These are phyloP conservation scores for Acromyrmex echinatior DNA, from an alignment of 1,140 invertebrate species.

Conservation along the genomic window DNA sequence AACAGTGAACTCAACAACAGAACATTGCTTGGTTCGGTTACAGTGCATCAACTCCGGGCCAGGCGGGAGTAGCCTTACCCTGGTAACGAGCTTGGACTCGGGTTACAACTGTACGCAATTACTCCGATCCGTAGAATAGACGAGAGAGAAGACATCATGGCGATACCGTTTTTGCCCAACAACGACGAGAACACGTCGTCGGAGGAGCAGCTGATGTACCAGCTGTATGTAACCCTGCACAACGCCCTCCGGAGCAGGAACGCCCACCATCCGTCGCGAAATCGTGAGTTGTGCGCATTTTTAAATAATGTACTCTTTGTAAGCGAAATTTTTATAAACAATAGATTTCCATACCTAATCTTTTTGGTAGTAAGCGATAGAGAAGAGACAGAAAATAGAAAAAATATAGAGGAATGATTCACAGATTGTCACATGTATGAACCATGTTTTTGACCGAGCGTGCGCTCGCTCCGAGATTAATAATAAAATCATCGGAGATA, in stretches of 20 bases:
- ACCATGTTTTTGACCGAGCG: not conserved
- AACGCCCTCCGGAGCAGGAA: conserved; percentile 83
- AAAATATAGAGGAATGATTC: not conserved
- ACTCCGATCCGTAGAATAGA: not conserved
- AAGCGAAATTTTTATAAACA: too few species aligned
- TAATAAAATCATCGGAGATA: not conserved
- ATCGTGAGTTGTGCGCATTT: conserved; percentile 83
- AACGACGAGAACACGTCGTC: conserved; percentile 80
- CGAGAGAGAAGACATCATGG: not conserved
- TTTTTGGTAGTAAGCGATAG: too few species aligned
- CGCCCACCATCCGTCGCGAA: conserved; percentile 83
- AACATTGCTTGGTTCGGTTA: conserved; percentile 69
- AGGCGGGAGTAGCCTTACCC: not conserved
- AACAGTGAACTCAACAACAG: conserved; percentile 41
- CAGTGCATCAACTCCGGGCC: conserved; percentile 53
- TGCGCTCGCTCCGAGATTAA: not conserved
- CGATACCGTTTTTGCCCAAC: conserved; percentile 80
- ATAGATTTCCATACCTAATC: too few species aligned
- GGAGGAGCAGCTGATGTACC: conserved; percentile 83
- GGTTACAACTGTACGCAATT: conserved; percentile 7
- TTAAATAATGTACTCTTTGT: not conserved
- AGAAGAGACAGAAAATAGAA: not conserved
- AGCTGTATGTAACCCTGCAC: conserved; percentile 83
- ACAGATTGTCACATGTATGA: not conserved
- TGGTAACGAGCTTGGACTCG: not conserved